phyloP scores from a whole-genome alignment of 2,888 invertebrate genomes.

The Eledone cirrhosa region DNA sequence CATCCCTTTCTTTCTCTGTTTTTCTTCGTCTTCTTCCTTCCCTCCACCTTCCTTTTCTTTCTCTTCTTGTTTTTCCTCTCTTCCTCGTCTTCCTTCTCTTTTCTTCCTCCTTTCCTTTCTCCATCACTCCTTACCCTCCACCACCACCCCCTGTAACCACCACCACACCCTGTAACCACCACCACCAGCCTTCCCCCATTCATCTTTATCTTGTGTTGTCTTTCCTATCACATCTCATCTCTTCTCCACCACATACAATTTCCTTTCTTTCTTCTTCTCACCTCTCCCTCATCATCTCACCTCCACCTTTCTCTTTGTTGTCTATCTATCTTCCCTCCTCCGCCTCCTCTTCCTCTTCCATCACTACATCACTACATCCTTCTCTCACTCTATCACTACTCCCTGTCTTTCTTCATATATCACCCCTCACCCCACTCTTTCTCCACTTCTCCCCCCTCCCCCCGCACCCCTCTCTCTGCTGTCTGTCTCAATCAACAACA shows the following conservation, averaged over 20 bases:
- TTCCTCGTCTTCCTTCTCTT: neutral
- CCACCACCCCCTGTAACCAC: neutral
- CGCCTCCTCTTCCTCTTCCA: neutral
- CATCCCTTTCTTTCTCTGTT: neutral
- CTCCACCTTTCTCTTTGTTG: neutral
- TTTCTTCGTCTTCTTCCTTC: neutral
- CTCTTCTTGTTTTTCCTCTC: neutral
- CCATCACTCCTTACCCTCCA: neutral
- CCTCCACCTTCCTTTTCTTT: neutral
- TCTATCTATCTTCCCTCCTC: constrained; percentile 1
- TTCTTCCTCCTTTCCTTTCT: neutral
- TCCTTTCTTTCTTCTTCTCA: neutral
- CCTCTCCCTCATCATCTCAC: neutral
- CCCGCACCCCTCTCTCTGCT: neutral
- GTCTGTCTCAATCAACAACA: neutral
- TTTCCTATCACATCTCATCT: neutral
- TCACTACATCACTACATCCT: neutral
- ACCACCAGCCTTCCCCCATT: too few species aligned
- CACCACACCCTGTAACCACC: too few species aligned
- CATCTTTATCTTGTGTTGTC: neutral
- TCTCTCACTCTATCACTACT: neutral
- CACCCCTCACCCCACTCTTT: neutral
- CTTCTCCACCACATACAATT: neutral
- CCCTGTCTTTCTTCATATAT: too few species aligned
- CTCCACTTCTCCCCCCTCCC: neutral